These are phyloP conservation scores for Lagopus muta DNA, from an alignment of 2,113 vertebrate genomes.

Conservation along the genomic window DNA sequence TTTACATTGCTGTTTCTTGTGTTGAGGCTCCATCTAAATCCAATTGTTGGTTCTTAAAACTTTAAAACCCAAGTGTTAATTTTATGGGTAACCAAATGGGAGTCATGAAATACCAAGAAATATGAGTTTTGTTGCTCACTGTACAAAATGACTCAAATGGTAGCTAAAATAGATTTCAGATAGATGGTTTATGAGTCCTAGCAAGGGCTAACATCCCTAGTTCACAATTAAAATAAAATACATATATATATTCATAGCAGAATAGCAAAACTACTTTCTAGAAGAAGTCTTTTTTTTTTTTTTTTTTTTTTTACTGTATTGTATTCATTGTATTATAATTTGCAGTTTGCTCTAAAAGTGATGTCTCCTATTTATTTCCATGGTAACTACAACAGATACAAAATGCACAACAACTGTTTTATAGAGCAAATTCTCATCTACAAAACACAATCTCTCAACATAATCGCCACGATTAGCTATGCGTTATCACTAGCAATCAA, in stretches of 20 bases:
- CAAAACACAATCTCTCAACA: no score
- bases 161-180: not conserved
- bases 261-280: not conserved
- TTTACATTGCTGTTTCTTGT: not conserved
- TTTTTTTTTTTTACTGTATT: not conserved
- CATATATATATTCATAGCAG: not conserved
- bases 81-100: not conserved
- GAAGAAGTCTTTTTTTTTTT: not conserved
- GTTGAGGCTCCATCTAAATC: not conserved
- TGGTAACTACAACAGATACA: no score
- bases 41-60: rapidly evolving
- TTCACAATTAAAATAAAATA: not conserved
- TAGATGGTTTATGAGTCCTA: not conserved
- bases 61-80: not conserved
- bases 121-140: not conserved
- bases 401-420: no score
- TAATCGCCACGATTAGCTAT: no score
- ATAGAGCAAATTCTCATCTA: no score
- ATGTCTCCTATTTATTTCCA: no score
- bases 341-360: no score
- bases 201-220: not conserved
- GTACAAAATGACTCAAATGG: not conserved
- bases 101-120: not conserved
- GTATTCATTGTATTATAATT: not conserved
- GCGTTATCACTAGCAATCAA: no score